These are phyloP conservation scores for Bos indicus DNA, from an alignment of 2,113 vertebrate genomes.

Conservation along the genomic window DNA sequence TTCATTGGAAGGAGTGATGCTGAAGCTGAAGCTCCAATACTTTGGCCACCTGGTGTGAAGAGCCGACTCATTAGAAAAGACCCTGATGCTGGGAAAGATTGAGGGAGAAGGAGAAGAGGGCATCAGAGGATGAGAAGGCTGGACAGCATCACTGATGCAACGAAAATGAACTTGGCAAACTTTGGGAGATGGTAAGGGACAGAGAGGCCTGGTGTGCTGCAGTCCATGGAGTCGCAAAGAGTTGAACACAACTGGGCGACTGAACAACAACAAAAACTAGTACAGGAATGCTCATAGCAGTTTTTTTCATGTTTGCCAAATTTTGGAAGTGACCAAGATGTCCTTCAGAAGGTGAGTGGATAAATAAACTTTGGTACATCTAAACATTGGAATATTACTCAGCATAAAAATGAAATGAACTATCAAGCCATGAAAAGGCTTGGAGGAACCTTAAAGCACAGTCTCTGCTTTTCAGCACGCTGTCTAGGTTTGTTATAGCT, in stretches of 20 bases:
- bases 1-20: neutral
- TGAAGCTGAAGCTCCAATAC: neutral
- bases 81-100: neutral
- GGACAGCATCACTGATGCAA: neutral
- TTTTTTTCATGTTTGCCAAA: neutral
- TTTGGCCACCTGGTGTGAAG: neutral
- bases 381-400: neutral
- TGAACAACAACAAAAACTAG: neutral
- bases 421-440: neutral
- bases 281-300: neutral
- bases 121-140: neutral
- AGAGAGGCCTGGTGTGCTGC: neutral
- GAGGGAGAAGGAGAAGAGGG: neutral
- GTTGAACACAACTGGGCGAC: neutral
- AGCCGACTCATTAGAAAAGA: neutral
- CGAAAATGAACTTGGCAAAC: neutral
- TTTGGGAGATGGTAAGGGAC: neutral
- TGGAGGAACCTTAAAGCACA: neutral
- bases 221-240: neutral
- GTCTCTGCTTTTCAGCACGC: neutral
- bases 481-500: neutral
- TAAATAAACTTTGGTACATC: neutral
- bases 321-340: neutral
- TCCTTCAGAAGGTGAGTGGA: neutral
- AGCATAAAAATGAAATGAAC: neutral